These are phyloP conservation scores for Tychaedon coryphoeus DNA, from an alignment of 2,113 vertebrate genomes.

Conservation along the genomic window DNA sequence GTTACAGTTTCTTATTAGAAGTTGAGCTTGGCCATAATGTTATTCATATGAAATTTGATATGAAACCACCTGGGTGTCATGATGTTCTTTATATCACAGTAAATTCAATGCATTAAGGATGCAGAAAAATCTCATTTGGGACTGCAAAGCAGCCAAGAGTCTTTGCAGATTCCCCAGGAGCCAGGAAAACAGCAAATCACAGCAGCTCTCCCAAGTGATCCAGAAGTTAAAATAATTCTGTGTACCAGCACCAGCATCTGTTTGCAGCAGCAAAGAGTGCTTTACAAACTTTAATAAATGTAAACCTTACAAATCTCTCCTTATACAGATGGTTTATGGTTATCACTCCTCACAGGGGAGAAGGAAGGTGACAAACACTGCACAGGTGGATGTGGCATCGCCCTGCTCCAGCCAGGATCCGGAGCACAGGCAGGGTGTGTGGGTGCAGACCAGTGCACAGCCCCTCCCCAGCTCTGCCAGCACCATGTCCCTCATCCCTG, in stretches of 20 bases:
- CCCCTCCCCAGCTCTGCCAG: background rate
- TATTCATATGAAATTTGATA: slow-evolving; percentile 31
- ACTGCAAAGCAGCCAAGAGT: background rate
- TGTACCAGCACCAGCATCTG: background rate
- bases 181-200: background rate
- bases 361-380: rapidly evolving
- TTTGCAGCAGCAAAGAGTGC: background rate
- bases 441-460: rapidly evolving
- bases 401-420: rapidly evolving
- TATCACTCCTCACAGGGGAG: background rate
- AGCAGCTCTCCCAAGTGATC: background rate
- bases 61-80: slow-evolving; percentile 6
- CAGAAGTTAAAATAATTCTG: background rate
- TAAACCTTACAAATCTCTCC: background rate
- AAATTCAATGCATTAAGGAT: slow-evolving; percentile 56
- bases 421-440: rapidly evolving
- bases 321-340: background rate
- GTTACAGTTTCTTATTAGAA: background rate
- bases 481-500: rapidly evolving
- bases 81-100: slow-evolving; percentile 11
- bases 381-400: background rate
- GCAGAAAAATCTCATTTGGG: slow-evolving; percentile 41
- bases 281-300: background rate
- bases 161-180: background rate
- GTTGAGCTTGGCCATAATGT: background rate